Conservation (phyloP, 2,113 vertebrate genomes). For the Pristiophorus japonicus region DNA sequence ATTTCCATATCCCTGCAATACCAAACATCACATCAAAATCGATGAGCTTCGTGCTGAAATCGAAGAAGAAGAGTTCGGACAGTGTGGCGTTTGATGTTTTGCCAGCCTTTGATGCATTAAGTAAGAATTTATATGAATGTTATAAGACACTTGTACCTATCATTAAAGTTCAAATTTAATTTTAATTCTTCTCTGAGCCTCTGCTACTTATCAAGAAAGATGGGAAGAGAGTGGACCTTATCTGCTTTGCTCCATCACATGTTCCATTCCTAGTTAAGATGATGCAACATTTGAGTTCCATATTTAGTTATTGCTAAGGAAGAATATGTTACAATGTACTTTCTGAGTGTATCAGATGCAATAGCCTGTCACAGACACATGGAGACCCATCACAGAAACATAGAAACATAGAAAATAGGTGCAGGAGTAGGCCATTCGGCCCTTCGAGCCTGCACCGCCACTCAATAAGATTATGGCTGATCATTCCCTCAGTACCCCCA, state of each 20-base stretch:
- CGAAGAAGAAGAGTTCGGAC: background rate
- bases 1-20: background rate
- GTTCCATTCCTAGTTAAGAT: no score
- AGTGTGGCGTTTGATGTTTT: conserved; percentile 47
- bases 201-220: background rate
- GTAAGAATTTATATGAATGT: conserved; percentile 44
- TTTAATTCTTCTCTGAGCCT: background rate
- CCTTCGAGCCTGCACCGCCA: no score
- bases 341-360: no score
- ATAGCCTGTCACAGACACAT: no score
- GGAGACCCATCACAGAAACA: no score
- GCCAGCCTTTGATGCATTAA: conserved; percentile 50
- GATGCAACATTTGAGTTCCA: no score
- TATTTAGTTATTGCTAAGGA: no score
- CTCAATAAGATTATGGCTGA: no score
- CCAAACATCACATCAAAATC: background rate
- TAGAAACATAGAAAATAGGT: no score
- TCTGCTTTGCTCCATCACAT: background rate
- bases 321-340: no score
- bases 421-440: no score
- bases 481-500: no score
- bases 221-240: background rate
- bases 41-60: background rate
- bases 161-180: background rate
- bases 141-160: background rate